Conservation (phyloP, 2,888 invertebrate species). For the Dugesia japonica region DNA sequence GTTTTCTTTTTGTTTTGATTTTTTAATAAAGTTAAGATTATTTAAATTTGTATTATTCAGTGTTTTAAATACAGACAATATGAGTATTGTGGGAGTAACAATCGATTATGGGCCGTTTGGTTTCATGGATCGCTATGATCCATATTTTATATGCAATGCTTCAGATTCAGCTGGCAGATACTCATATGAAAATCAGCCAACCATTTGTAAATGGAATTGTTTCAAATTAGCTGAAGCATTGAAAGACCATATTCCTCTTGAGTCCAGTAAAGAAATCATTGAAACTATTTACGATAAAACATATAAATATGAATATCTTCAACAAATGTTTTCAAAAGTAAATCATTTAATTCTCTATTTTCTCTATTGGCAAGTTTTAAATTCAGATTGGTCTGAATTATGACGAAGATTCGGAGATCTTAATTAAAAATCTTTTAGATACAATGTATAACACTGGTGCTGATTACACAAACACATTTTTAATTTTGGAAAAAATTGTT, state of each 20-base stretch:
- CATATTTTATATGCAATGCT: slow-evolving; percentile 55
- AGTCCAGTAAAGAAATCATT: slow-evolving; percentile 39
- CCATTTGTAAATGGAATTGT: slow-evolving; percentile 57
- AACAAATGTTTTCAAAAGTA: slow-evolving; percentile 52
- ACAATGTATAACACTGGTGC: slow-evolving; percentile 57
- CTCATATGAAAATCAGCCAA: slow-evolving; percentile 54
- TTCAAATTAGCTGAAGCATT: slow-evolving; percentile 54
- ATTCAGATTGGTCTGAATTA: slow-evolving; percentile 30
- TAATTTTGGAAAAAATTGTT: slow-evolving; percentile 22
- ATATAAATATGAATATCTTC: slow-evolving; percentile 42
- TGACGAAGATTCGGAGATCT: slow-evolving; percentile 36
- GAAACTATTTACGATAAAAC: slow-evolving; percentile 43
- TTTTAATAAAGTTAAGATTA: too few species aligned
- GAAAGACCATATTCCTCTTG: slow-evolving; percentile 48
- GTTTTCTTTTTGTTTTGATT: too few species aligned
- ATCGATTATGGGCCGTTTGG: slow-evolving; percentile 59
- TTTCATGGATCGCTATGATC: slow-evolving; percentile 56
- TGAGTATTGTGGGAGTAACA: slow-evolving; percentile 56
- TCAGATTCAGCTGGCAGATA: slow-evolving; percentile 56
- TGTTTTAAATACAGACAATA: slow-evolving; percentile 48
- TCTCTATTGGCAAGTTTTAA: slow-evolving; percentile 2
- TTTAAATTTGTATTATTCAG: slow-evolving; percentile 36
- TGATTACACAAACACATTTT: slow-evolving; percentile 53
- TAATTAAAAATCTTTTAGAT: slow-evolving; percentile 52
- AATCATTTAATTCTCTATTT: slow-evolving; percentile 39